Conservation (phyloP, 2,113 vertebrate species). For the Grallaria varia region DNA sequence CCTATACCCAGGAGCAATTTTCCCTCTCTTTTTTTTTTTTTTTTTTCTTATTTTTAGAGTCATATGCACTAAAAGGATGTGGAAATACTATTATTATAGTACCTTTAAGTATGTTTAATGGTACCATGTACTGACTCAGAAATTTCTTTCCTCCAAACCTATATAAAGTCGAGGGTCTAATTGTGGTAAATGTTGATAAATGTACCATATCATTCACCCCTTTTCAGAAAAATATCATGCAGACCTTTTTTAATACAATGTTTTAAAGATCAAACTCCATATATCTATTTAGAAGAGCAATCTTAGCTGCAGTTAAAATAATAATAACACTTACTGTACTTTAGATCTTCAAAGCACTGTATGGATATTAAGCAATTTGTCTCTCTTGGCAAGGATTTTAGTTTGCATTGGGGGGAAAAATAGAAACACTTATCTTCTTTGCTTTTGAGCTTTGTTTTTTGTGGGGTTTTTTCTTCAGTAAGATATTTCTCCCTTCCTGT, state of each 20-base stretch:
- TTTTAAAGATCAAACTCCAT: not conserved
- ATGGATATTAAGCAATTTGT: not conserved
- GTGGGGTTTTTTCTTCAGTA: not conserved
- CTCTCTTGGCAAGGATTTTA: not conserved
- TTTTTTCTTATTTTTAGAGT: not conserved
- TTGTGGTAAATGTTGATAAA: not conserved
- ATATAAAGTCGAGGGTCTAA: not conserved
- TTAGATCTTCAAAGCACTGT: not conserved
- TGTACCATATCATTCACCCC: not conserved
- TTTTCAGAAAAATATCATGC: not conserved
- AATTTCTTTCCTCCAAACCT: not conserved
- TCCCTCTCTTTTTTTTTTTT: not conserved
- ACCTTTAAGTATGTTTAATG: constrained; percentile 28
- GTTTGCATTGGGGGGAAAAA: not conserved
- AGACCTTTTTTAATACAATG: not conserved
- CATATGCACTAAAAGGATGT: not conserved
- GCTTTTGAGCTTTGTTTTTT: not conserved
- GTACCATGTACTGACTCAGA: constrained; percentile 3
- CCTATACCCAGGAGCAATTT: not conserved
- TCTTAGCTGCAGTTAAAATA: not conserved
- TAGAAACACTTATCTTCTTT: not conserved
- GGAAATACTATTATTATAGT: constrained; percentile 49
- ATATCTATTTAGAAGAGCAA: not conserved
- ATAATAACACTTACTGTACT: not conserved
- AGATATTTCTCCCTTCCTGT: not conserved